Conservation (phyloP, 2,797 vertebrate genomes). For the Vireo griseus region DNA sequence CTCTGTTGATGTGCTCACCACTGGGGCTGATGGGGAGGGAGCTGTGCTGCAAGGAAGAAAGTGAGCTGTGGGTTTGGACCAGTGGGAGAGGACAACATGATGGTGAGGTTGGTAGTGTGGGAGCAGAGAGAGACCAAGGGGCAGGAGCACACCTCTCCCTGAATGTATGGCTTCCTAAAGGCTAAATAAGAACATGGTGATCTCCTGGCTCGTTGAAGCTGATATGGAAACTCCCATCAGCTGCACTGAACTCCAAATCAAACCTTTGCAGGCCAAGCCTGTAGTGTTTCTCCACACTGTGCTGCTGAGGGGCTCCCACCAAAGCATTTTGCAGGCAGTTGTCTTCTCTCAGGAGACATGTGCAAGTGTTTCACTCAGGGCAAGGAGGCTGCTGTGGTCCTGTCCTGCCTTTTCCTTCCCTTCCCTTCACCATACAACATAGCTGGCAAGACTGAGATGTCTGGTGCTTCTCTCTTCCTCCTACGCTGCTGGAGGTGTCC, state of each 20-base stretch:
- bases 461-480: background rate
- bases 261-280: background rate
- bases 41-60: background rate
- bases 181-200: background rate
- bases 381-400: background rate
- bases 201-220: background rate
- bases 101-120: fast-evolving
- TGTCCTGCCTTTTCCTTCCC: background rate
- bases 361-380: background rate
- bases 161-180: background rate
- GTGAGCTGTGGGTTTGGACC: background rate
- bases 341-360: background rate
- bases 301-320: background rate
- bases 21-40: background rate
- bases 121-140: background rate
- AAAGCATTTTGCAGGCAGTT: background rate
- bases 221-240: background rate
- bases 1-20: background rate
- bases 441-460: background rate
- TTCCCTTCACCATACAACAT: background rate
- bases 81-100: background rate
- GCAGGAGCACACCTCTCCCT: background rate
- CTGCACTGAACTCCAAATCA: background rate
- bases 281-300: fast-evolving
- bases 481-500: background rate